Evolutionary conservation across 2,888 invertebrate species (phyloP), one percentile per base, ranked within the genome.

Genomic region (Hymenopus coronatus): DNA sequence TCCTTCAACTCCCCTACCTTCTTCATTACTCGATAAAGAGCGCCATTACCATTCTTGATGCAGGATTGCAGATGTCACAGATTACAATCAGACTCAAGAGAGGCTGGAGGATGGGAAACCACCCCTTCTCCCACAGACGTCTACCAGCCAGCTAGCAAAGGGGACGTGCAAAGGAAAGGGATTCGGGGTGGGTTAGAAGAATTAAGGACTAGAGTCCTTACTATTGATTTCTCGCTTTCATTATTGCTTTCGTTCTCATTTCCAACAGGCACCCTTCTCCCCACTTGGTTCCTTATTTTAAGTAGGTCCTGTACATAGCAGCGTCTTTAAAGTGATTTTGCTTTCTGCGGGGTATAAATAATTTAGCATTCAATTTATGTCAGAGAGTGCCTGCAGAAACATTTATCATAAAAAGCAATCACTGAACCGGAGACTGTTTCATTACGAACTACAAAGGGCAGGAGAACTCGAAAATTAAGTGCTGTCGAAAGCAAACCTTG

Each of bases 21-120:
- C 93, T 93, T 92, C 92, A 92, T 92, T 92, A 92, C 91, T 91
- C 92, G 92, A 92, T 92, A 92, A 92, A 92, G 92, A 92, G 91
- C 91, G 91, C 91, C 91, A 92, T 92, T 92, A 92, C 92, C 92
- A 92, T 92, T 91, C 91, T 91, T 90, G 91, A 91, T 91, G 91
- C 91, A 91, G 92, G 92, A 92, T 92, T 92, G 92, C 92, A 92
- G 92, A 92, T 92, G 92, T 92, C 93, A 92, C 92, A 92, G 91
- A 91, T 91, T 90, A 90, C 90, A 90, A 90, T 90, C 90, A 90
- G 88, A 88, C 89, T 88, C 89, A 89, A 87, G 90, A 89, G 90
- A 85, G 87, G 87, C 88, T 84, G 89, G 54, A 70, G 54, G 54
- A 70, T 70, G 87, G 82, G 89, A 90, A 87, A 70, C 88, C 85